Base-by-base conservation (phyloP, 1,140 invertebrate genomes). In the Mylabris phalerata region DNA sequence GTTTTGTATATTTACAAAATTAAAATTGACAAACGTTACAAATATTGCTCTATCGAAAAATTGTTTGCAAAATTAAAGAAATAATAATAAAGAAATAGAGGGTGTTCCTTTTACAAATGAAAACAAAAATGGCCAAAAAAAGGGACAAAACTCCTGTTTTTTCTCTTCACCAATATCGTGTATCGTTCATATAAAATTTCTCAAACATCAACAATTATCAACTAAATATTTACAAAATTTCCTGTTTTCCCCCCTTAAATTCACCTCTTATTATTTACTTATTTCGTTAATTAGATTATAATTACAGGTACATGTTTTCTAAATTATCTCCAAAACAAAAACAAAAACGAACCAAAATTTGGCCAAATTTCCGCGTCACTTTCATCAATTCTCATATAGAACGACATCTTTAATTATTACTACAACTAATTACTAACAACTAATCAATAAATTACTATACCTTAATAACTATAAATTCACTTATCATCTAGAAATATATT, bases 21-120 rank as follows among this genome's bases (percentile, higher is more conserved):
- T 46, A 62, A 63, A 65, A 60, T 62, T 65, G 61, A 69, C 66
- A 63, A 38, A 49, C 43, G 59, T 54, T 54, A 56, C 56, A 63
- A 32, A 32, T 65, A 61, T 67, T 60, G 52, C 52, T 63, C 50
- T 60, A 32, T 32, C 32, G 32, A 32, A 32, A 32, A 32, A 32
- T 45, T 42, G 24, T 27, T 38, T 25, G 47, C 19, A 38, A 38
- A 40, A 56, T 19, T 24, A 11, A 4, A 38, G n/a, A 11, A 27
- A 24, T 39, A 32, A 43, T 42, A 49, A 41, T 41, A 24, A 45
- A 49, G 47, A 32, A 32, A 32, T 32, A 4, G 7, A 7, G 32
- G 32, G 4, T 42, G 41, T 55, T 54, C 48, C 48, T 45, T 40
- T 50, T 11, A 40, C 43, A 50, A 48, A 50, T 55, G 47, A 39